Conservation (phyloP, 2,888 invertebrate genomes). For the Drosophila paramelanica region DNA sequence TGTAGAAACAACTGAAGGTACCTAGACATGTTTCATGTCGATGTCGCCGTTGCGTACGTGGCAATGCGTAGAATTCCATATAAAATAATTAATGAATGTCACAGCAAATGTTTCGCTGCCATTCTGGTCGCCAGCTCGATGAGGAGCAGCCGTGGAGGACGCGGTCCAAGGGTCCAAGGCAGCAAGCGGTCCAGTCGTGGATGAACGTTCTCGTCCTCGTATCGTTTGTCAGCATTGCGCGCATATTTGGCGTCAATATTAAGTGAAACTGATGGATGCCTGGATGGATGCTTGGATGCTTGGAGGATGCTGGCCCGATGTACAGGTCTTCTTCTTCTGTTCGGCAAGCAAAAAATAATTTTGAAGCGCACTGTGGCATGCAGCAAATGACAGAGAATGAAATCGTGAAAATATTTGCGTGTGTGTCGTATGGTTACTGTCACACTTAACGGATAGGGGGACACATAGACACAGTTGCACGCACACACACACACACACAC, state of each 20-base stretch:
- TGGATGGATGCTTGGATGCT: constrained; percentile 23
- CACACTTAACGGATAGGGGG: constrained; percentile 68
- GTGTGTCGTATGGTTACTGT: constrained; percentile 83
- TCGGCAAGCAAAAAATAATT: constrained; percentile 70
- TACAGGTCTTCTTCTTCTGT: no score
- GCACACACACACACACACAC: constrained; percentile 17
- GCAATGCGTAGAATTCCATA: constrained; percentile 83
- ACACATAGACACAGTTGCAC: constrained; percentile 37
- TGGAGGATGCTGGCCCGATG: constrained; percentile 62
- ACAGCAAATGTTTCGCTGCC: constrained; percentile 79
- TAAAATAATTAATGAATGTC: constrained; percentile 85
- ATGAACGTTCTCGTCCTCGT: constrained; percentile 50
- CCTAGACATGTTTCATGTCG: constrained; percentile 79
- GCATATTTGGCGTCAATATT: constrained; percentile 85
- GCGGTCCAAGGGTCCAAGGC: no score
- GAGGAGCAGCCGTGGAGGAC: constrained; percentile 6
- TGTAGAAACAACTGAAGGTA: constrained; percentile 23
- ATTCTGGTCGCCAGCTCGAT: constrained; percentile 30
- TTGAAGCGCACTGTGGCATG: constrained; percentile 84
- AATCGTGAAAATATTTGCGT: constrained; percentile 85
- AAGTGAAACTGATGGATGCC: constrained; percentile 84
- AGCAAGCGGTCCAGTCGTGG: constrained; percentile 17
- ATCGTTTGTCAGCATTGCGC: constrained; percentile 84
- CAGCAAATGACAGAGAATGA: constrained; percentile 84
- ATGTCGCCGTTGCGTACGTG: constrained; percentile 83